A percentile compares a stretch with the other conserved stretches of the same genome.
These are phyloP conservation scores for Thermophis baileyi DNA, from an alignment of 2,113 vertebrate species.

Conservation along the genomic window DNA sequence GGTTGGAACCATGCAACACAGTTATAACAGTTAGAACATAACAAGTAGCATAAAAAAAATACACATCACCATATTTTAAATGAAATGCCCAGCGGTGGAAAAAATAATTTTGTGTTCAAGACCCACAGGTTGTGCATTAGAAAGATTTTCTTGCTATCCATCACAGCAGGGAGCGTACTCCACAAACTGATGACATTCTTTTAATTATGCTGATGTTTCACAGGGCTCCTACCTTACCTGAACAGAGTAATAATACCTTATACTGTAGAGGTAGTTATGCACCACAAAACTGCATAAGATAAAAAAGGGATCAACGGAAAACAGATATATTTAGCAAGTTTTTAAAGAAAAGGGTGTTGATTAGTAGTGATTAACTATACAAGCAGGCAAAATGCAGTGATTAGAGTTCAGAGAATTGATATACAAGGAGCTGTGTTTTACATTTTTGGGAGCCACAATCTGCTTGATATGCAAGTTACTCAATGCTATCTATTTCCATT, in stretches of 20 bases:
- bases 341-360: constrained; percentile 36
- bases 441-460: constrained; percentile 28
- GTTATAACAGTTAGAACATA: too few relatives aligned
- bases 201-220: constrained; percentile 65
- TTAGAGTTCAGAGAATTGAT: constrained; percentile 39
- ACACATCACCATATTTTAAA: constrained; percentile 45
- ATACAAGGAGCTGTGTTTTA: constrained; percentile 38
- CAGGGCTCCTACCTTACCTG: constrained; percentile 47
- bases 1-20: too few relatives aligned
- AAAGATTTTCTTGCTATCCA: constrained; percentile 49
- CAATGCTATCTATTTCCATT: constrained; percentile 36
- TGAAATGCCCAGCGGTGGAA: constrained; percentile 49
- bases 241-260: constrained; percentile 51
- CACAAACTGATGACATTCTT: constrained; percentile 63
- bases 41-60: background rate
- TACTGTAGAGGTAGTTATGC: constrained; percentile 38
- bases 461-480: constrained; percentile 18
- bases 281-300: constrained; percentile 24
- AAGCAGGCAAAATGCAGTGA: constrained; percentile 36
- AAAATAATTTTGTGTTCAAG: constrained; percentile 52
- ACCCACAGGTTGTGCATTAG: constrained; percentile 59
- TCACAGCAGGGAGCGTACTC: constrained; percentile 57
- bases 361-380: constrained; percentile 49
- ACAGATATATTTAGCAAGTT: constrained; percentile 41
- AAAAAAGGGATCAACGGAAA: constrained; percentile 47